phyloP scores from a whole-genome alignment of 2,113 vertebrate species.

The Procavia capensis region DNA sequence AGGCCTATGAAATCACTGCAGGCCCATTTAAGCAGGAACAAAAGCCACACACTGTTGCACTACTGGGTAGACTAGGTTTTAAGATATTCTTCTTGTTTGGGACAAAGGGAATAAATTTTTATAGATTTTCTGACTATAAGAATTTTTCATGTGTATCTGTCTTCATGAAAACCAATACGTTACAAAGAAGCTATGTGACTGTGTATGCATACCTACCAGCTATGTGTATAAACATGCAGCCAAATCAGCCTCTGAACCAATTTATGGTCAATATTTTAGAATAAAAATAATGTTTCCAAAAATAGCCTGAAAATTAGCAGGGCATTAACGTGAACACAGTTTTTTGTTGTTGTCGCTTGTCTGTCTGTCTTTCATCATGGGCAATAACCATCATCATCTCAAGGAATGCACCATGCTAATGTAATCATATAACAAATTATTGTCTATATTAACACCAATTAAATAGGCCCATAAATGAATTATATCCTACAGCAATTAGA shows the following conservation, averaged over 20 bases:
- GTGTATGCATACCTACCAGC: background rate
- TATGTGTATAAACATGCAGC: background rate
- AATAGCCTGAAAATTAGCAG: slow-evolving; percentile 22
- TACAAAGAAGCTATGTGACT: background rate
- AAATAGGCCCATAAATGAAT: background rate
- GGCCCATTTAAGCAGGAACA: background rate
- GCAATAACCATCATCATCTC: slow-evolving; percentile 1
- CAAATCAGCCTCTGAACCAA: background rate
- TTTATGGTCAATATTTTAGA: slow-evolving; percentile 45
- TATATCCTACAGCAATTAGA: slow-evolving; percentile 30
- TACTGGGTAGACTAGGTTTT: background rate
- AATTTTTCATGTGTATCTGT: background rate
- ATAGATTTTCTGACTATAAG: background rate
- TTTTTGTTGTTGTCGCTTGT: slow-evolving; percentile 7
- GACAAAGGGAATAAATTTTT: background rate
- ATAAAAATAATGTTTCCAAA: background rate
- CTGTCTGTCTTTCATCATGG: background rate
- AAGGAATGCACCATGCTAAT: background rate
- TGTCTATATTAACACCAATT: slow-evolving; percentile 3
- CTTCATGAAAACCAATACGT: background rate
- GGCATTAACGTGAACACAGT: background rate
- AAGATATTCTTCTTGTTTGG: background rate
- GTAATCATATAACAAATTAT: background rate
- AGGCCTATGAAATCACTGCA: background rate
- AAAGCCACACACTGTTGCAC: background rate